Conservation (phyloP, 2,888 invertebrate genomes). For the Harpagoxenus sublaevis region DNA sequence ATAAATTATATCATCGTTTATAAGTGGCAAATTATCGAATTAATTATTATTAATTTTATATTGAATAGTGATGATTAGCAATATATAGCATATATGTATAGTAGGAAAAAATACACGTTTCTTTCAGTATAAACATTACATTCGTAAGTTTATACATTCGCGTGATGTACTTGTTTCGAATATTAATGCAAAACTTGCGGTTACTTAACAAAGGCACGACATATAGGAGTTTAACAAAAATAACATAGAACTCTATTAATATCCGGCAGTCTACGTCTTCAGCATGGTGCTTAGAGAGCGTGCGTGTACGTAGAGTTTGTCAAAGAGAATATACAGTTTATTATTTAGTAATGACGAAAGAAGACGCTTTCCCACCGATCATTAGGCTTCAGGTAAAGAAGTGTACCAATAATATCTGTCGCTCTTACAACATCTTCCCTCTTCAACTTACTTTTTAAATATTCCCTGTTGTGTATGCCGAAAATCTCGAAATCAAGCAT, state of each 20-base stretch:
- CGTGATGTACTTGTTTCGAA: background rate
- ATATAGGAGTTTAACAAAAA: conserved; percentile 67
- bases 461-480: background rate
- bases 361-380: conserved; percentile 80
- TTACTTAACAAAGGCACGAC: conserved; percentile 53
- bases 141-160: background rate
- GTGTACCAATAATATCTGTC: conserved; percentile 42
- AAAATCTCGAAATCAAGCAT: background rate
- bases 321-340: conserved; percentile 79
- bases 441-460: background rate
- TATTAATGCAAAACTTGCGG: background rate
- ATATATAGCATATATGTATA: background rate
- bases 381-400: conserved; percentile 78
- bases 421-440: background rate
- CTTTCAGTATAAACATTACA: background rate
- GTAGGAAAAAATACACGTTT: background rate
- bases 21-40: conserved; percentile 9
- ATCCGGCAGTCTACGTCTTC: conserved; percentile 79
- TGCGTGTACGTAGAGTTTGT: conserved; percentile 77
- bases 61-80: background rate
- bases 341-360: conserved; percentile 81
- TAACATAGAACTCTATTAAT: conserved; percentile 80
- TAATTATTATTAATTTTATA: conserved; percentile 13
- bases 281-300: conserved; percentile 77
- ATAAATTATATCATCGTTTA: conserved; percentile 12